These are phyloP conservation scores for Caradrina kadenii DNA, from an alignment of 2,888 invertebrate species.

Conservation along the genomic window DNA sequence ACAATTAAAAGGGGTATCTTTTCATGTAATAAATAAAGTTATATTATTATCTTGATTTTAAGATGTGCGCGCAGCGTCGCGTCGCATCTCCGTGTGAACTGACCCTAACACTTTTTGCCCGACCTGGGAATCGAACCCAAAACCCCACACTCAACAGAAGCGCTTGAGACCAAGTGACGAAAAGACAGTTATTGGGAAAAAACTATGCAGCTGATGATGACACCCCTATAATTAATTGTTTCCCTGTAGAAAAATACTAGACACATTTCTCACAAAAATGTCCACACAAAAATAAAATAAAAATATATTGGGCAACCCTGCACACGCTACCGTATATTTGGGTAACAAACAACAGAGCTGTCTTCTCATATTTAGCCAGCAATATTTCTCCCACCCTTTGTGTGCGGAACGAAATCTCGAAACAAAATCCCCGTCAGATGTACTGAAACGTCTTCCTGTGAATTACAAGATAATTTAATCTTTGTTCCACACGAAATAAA, in stretches of 20 bases:
- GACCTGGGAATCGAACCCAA: too few relatives aligned
- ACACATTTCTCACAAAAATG: background rate
- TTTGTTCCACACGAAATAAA: constrained; percentile 27
- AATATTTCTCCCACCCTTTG: constrained; percentile 78
- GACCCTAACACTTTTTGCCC: too few relatives aligned
- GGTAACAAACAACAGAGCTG: constrained; percentile 73
- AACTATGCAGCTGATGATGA: too few relatives aligned
- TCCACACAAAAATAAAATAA: background rate
- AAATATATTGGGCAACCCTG: constrained; percentile 56
- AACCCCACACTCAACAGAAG: too few relatives aligned
- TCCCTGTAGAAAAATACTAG: constrained; percentile 17
- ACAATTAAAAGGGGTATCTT: too few relatives aligned
- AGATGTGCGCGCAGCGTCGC: too few relatives aligned
- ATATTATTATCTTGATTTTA: too few relatives aligned
- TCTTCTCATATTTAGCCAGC: constrained; percentile 75
- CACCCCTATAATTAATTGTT: constrained; percentile 3
- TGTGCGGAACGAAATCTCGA: constrained; percentile 71
- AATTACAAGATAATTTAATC: constrained; percentile 55
- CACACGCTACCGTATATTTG: constrained; percentile 67
- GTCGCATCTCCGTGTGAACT: too few relatives aligned
- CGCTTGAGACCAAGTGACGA: too few relatives aligned
- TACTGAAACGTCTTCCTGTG: constrained; percentile 60
- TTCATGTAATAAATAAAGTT: too few relatives aligned
- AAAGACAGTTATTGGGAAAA: too few relatives aligned
- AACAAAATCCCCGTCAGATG: constrained; percentile 71